Evolutionary conservation across 2,113 vertebrate genomes (phyloP), one percentile per base, ranked within the genome.

Genomic region (Halcyon senegalensis): DNA sequence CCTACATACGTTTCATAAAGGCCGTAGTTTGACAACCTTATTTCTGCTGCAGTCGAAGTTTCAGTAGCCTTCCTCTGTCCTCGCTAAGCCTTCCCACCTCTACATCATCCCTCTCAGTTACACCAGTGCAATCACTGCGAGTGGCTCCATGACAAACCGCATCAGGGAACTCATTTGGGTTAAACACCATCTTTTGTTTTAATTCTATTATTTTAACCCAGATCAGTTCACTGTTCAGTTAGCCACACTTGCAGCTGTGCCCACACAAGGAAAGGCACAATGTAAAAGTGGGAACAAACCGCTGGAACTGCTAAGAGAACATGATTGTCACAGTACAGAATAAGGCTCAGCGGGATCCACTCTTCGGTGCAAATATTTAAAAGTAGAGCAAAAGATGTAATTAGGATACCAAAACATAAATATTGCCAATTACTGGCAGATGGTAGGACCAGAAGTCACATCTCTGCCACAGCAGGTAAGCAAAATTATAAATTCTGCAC

Each of bases 171-270:
- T 87, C 68, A 63, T 10, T 12, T 81, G 80, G n/a, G 43, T 69
- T 89, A 72, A 95, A 92, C 69, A 82, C 2, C 48, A 64, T 13
- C 60, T 84, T 93, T 63, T 74, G 73, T 18, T 93, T 95, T 75
- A 90, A 75, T 90, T 92, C 55, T 84, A 84, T 94, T 90, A 81
- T 89, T 90, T 84, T 84, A 84, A 81, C 56, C 73, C 84, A 75
- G 72, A 60, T 50, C 67, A 31, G 79, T 23, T 77, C 70, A 82
- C 78, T 64, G 44, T 21, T 90, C 76, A 39, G 60, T 68, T 56
- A 68, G 69, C 43, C 68, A 72, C 73, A 79, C 56, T 2, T 33
- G 73, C 84, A 91, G 91, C 89, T 89, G 87, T 76, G 87, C 87
- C 83, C 81, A 84, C 74, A 79, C 58, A 72, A 87, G 89, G 62